A percentile compares a stretch with the other conserved stretches of the same genome.
These are phyloP conservation scores for Menidia menidia DNA, from an alignment of 2,797 vertebrate species.

Conservation along the genomic window DNA sequence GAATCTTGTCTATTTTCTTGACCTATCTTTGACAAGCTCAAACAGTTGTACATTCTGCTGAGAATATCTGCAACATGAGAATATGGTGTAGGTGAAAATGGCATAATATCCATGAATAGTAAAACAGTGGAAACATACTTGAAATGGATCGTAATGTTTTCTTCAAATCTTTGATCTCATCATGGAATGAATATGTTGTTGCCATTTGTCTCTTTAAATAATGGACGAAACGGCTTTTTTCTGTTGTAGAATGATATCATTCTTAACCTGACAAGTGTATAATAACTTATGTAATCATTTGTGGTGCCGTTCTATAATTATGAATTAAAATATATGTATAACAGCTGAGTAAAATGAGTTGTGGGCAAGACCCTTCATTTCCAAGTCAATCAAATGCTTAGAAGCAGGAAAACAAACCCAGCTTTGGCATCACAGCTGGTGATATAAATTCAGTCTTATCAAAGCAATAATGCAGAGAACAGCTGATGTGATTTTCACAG, in stretches of 20 bases:
- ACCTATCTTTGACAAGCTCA: conserved; percentile 54
- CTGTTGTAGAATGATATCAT: no score
- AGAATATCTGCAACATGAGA: conserved; percentile 41
- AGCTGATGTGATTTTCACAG: conserved; percentile 11
- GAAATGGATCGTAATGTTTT: no score
- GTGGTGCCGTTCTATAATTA: no score
- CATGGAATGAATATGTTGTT: neutral
- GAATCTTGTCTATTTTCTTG: conserved; percentile 54
- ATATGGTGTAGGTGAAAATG: neutral
- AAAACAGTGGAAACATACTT: no score
- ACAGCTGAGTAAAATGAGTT: no score
- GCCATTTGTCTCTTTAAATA: neutral
- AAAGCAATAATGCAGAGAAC: conserved; percentile 5
- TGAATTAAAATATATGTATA: no score
- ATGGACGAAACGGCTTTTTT: no score
- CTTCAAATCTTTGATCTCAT: no score
- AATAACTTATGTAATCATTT: no score
- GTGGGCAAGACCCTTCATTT: no score
- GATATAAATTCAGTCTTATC: conserved; percentile 12
- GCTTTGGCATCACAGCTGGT: neutral
- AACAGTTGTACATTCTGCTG: conserved; percentile 20
- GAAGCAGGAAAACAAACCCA: neutral
- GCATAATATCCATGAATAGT: no score
- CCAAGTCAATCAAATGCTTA: neutral
- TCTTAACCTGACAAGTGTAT: neutral